phyloP scores from a whole-genome alignment of 1,140 invertebrate genomes.

The Metaphire vulgaris region DNA sequence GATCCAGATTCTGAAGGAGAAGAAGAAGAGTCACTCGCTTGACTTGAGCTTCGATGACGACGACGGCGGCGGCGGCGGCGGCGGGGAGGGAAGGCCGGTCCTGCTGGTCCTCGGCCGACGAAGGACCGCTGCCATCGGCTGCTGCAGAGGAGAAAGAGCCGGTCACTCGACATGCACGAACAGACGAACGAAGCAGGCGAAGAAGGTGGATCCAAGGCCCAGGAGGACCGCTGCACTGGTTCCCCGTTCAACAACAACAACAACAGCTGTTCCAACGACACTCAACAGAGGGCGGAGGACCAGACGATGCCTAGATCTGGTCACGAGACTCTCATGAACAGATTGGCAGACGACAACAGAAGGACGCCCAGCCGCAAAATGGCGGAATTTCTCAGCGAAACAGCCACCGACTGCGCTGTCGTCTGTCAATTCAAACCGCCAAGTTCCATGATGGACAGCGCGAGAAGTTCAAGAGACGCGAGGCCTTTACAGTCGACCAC shows the following conservation, averaged over 20 bases:
- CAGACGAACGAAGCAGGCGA: no score
- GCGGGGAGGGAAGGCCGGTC: neutral
- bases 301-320: no score
- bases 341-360: no score
- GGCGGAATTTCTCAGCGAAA: no score
- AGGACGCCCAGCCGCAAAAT: no score
- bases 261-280: no score
- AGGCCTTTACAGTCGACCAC: neutral
- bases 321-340: no score
- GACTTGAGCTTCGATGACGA: slow-evolving; percentile 11
- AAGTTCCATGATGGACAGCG: neutral
- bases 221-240: neutral
- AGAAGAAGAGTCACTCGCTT: slow-evolving; percentile 11
- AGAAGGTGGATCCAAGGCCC: neutral
- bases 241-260: neutral
- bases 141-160: neutral
- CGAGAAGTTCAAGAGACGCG: neutral
- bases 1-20: neutral
- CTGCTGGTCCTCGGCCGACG: no score
- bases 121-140: neutral
- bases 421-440: neutral
- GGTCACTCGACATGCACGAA: neutral
- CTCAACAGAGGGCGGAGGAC: no score
- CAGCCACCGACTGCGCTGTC: neutral
- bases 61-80: neutral